Evolutionary conservation across 2,888 invertebrate species (phyloP), one percentile per base, ranked within the genome.

Genomic region (Ophion ventricosus): DNA sequence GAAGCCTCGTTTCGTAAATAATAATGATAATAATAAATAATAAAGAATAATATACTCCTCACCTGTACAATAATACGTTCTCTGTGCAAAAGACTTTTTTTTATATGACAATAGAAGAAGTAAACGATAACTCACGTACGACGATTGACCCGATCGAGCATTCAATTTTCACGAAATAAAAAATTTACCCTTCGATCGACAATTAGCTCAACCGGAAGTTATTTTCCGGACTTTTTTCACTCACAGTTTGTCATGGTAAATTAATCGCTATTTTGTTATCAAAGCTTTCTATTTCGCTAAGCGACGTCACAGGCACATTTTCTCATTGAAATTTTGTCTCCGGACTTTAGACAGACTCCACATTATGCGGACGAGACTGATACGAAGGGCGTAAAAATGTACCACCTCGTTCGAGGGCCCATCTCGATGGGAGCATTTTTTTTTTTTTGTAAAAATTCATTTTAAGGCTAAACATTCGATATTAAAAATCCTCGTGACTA

Each of bases 381-480:
- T 20, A 43, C 17, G 20, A 61, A 78, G 11, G 29, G 54, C n/a
- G 54, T 14, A 11, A 25, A 54, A 54, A n/a, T 26, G 23, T 2
- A 49, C 26, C 26, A 69, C 3, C 7, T 69, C 26, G 1, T 54
- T 26, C 7, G 29, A 26, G 7, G 26, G 1, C 25, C 69, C 5
- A 5, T 20, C n/a, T 17, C 17, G 54, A 54, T 10, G 11, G 25
- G 17, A 54, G 73, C 25, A 56, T 72, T 76, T n/a, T n/a, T n/a
- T n/a, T n/a, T n/a, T n/a, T n/a, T 80, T 67, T 73, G 67, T 73
- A 63, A 69, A 80, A 73, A 80, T 66, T 69, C 2, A 40, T 67
- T 73, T 72, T 63, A 77, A 67, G 25, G 54, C 59, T 35, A 64
- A 77, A 81, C 56, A 29, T 43, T 56, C n/a, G 49, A 54, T 26